Evolutionary conservation across 2,113 vertebrate species (phyloP).

Genomic region (Poeciliopsis retropinna): DNA sequence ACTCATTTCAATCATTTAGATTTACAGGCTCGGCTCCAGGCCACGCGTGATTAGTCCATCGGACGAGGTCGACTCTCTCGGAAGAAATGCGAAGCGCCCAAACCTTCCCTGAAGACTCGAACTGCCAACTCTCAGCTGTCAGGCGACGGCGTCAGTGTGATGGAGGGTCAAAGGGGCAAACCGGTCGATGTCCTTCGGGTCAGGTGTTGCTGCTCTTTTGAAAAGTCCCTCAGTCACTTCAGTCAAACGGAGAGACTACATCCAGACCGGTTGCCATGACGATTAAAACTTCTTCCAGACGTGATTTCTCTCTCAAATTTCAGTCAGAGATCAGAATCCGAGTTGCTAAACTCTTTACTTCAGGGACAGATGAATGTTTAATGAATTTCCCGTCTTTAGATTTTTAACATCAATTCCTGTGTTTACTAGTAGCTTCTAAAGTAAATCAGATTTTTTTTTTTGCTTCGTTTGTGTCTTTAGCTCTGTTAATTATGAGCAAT

Average conservation of each 20-base stretch:
- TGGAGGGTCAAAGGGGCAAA: conserved; percentile 33
- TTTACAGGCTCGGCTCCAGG: conserved; percentile 25
- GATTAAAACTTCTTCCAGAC: background rate
- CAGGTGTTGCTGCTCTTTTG: conserved; percentile 8
- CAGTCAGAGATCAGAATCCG: background rate
- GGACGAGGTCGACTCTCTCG: conserved; percentile 22
- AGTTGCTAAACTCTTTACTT: background rate
- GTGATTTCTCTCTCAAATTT: background rate
- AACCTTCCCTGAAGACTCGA: conserved; percentile 12
- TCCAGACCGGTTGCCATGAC: background rate
- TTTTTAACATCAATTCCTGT: background rate
- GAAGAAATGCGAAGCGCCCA: conserved; percentile 13
- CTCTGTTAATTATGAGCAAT: background rate
- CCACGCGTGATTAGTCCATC: conserved; percentile 36
- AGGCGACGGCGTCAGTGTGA: background rate
- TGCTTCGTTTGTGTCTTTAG: background rate
- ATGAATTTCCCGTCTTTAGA: background rate
- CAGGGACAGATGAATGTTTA: background rate
- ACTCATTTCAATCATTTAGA: conserved; percentile 34
- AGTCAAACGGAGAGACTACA: conserved; percentile 3
- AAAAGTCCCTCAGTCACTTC: conserved; percentile 11
- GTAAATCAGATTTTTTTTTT: background rate
- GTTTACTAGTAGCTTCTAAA: background rate
- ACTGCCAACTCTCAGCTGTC: background rate
- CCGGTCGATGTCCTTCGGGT: conserved; percentile 2